These are phyloP conservation scores for Aphodius sticticus DNA, from an alignment of 2,888 invertebrate genomes.

Conservation along the genomic window DNA sequence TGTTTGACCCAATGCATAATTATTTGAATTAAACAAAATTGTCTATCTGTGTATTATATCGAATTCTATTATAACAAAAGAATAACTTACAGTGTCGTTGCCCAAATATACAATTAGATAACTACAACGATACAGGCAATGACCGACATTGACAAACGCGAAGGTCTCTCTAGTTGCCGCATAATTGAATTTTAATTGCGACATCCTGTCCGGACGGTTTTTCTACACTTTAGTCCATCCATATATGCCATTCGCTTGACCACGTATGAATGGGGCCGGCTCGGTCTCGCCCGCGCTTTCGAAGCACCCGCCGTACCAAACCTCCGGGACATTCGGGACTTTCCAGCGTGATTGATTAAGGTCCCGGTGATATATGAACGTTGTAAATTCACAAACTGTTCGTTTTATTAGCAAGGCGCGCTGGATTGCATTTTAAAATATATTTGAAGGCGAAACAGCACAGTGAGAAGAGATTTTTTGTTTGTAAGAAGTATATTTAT, in stretches of 20 bases:
- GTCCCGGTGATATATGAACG: constrained; percentile 49
- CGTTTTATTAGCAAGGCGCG: constrained; percentile 49
- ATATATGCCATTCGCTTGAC: constrained; percentile 55
- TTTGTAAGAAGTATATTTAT: background rate
- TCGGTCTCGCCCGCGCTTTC: constrained; percentile 39
- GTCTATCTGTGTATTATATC: no score
- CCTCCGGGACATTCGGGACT: constrained; percentile 31
- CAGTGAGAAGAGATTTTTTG: background rate
- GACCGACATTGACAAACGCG: background rate
- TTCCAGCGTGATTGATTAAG: constrained; percentile 50
- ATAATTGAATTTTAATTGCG: constrained; percentile 48
- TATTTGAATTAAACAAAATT: no score
- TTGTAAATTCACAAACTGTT: constrained; percentile 50
- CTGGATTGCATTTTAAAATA: constrained; percentile 47
- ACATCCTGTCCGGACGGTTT: constrained; percentile 37
- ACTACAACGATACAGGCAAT: background rate
- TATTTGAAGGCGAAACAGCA: constrained; percentile 35
- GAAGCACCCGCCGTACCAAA: constrained; percentile 25
- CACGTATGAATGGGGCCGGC: constrained; percentile 53
- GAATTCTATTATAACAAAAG: no score
- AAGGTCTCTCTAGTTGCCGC: background rate
- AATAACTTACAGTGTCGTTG: no score
- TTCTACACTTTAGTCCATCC: constrained; percentile 45
- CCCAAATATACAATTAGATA: background rate
- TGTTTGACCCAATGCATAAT: no score